Base-by-base conservation (phyloP, 2,888 invertebrate genomes). In the Seira sanloemensis region DNA sequence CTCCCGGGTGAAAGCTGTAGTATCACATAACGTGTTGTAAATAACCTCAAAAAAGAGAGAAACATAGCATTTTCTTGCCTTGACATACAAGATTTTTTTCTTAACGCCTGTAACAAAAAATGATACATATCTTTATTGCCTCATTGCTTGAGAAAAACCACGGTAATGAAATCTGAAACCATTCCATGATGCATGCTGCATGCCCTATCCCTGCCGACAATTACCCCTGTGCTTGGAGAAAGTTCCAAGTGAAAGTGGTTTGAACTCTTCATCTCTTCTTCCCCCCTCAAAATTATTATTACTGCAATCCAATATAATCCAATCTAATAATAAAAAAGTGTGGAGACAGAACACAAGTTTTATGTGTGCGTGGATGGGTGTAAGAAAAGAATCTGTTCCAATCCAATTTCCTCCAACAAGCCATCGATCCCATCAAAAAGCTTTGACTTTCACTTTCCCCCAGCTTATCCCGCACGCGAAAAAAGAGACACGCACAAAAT, bases 401-500 rank as follows among this genome's bases (percentile, higher is more conserved):
- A 37, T 37, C 37, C 37, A 37, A 37, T 37, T 37, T 37, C 37
- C 37, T 37, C 5, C 5, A 37, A 37, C 37, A 37, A 37, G 37
- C 5, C 37, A 37, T 37, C 37, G 37, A 37, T 37, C 37, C 37
- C 37, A 37, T 37, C 37, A 12, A 4, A 4, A 37, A 7, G 37
- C 37, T 37, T 37, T 37, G 37, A 37, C 37, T 37, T 37, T 12
- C 37, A 37, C 12, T 37, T 37, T 4, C 12, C 37, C 37, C n/a
- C n/a, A n/a, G 37, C 37, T 37, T 37, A 37, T 37, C 37, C 37
- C 12, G n/a, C n/a, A n/a, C n/a, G n/a, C n/a, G n/a, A 66, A 26
- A 68, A 68, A 76, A 67, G 25, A 50, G 77, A 58, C 24, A 23
- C 26, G 25, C 21, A 68, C 0, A 0, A 46, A 62, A 19, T 26